A percentile compares a stretch with the other conserved stretches of the same genome.
Conservation (phyloP, 2,113 vertebrate species). For the Dipodomys spectabilis region DNA sequence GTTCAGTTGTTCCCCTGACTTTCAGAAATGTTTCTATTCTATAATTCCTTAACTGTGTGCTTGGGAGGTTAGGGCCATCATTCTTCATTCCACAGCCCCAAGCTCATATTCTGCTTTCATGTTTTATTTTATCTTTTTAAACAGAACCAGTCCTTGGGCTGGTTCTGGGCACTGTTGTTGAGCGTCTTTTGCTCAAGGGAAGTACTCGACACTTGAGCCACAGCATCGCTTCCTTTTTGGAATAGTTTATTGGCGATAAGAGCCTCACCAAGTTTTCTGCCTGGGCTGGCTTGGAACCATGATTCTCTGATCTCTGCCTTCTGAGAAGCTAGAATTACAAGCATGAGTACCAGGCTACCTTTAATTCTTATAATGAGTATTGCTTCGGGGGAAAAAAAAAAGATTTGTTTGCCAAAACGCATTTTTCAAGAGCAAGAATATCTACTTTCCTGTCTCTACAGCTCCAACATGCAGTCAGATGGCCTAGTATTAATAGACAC, state of each 20-base stretch:
- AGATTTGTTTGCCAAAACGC: background rate
- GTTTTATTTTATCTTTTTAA: background rate
- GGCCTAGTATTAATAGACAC: background rate
- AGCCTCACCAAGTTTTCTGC: too few species aligned
- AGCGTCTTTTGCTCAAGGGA: too few species aligned
- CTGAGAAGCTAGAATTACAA: too few species aligned
- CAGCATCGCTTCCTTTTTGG: too few species aligned
- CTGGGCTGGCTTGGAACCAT: too few species aligned
- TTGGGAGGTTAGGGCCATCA: background rate
- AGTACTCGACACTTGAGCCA: too few species aligned
- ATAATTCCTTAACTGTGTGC: background rate
- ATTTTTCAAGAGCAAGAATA: background rate
- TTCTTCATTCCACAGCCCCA: background rate
- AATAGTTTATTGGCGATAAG: too few species aligned
- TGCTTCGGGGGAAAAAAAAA: background rate
- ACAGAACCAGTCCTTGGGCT: background rate
- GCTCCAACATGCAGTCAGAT: background rate
- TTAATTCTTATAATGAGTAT: background rate
- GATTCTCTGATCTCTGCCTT: too few species aligned
- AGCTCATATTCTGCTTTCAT: background rate
- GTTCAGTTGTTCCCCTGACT: too few species aligned
- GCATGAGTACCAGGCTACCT: too few species aligned
- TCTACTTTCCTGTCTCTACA: background rate
- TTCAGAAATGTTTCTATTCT: background rate
- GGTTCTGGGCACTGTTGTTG: too few species aligned